Evolutionary conservation across 2,113 vertebrate genomes (phyloP).

Genomic region (Sapayoa aenigma): DNA sequence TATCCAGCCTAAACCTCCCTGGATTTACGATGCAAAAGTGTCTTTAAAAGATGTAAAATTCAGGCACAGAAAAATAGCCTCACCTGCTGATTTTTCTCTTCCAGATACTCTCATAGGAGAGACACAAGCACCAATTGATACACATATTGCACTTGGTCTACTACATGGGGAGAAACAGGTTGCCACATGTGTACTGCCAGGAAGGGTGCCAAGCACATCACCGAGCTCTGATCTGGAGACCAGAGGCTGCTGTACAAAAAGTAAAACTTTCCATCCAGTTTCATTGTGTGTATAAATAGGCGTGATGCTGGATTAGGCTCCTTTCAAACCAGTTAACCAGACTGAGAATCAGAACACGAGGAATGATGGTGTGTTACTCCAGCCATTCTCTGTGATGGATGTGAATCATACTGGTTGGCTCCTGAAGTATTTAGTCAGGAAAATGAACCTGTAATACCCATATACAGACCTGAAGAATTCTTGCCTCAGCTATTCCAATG

Average conservation of each 20-base stretch:
- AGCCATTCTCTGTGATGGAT: background rate
- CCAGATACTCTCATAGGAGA: background rate
- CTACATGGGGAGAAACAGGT: fast-evolving
- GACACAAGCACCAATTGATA: background rate
- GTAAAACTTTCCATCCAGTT: background rate
- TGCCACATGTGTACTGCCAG: fast-evolving
- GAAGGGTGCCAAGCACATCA: background rate
- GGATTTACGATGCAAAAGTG: background rate
- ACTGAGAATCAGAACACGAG: background rate
- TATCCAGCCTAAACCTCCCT: background rate
- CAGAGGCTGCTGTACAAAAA: background rate
- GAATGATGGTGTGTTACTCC: background rate
- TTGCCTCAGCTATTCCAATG: background rate
- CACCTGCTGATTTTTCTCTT: background rate
- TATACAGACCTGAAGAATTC: background rate
- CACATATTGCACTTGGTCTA: background rate
- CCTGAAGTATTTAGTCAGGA: background rate
- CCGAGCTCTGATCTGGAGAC: background rate
- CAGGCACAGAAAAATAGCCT: background rate
- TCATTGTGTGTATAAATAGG: background rate
- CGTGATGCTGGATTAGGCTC: background rate
- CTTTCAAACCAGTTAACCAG: background rate
- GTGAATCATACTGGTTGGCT: background rate
- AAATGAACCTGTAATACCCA: background rate
- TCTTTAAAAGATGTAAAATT: background rate